phyloP scores from a whole-genome alignment of 2,113 vertebrate species.

The Oreochromis niloticus region DNA sequence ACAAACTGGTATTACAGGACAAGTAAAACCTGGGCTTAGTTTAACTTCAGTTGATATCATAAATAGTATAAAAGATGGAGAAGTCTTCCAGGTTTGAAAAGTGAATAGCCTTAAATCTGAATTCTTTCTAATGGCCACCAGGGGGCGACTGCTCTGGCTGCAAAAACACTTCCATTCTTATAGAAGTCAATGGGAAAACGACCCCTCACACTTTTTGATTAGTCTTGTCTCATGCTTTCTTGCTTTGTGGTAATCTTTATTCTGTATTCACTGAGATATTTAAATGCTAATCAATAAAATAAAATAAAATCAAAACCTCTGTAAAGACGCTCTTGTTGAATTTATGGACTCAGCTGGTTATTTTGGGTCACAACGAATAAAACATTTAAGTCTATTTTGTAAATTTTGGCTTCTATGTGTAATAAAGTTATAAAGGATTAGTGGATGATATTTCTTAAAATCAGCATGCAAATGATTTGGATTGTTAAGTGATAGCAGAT shows the following conservation, averaged over 20 bases:
- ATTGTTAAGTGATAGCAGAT: neutral
- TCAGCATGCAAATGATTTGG: fast-evolving
- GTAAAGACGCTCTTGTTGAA: neutral
- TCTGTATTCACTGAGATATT: too few species aligned
- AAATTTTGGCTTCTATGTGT: neutral
- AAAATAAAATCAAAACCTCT: neutral
- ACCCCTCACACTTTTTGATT: neutral
- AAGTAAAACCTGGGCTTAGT: neutral
- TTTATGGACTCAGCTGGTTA: neutral
- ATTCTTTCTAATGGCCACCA: neutral
- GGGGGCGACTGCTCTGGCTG: neutral
- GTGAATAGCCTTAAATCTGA: neutral
- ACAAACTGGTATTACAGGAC: neutral
- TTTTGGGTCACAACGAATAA: neutral
- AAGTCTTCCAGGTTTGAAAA: neutral
- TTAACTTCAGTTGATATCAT: neutral
- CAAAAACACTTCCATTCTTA: neutral
- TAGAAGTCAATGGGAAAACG: neutral
- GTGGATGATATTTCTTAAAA: neutral
- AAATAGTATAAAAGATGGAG: neutral
- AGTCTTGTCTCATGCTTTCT: too few species aligned
- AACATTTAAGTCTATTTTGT: neutral
- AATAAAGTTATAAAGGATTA: neutral
- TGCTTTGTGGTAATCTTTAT: too few species aligned
- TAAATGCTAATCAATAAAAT: too few species aligned